Conservation (phyloP, 2,797 vertebrate species). For the Ctenosaura bakeri region DNA sequence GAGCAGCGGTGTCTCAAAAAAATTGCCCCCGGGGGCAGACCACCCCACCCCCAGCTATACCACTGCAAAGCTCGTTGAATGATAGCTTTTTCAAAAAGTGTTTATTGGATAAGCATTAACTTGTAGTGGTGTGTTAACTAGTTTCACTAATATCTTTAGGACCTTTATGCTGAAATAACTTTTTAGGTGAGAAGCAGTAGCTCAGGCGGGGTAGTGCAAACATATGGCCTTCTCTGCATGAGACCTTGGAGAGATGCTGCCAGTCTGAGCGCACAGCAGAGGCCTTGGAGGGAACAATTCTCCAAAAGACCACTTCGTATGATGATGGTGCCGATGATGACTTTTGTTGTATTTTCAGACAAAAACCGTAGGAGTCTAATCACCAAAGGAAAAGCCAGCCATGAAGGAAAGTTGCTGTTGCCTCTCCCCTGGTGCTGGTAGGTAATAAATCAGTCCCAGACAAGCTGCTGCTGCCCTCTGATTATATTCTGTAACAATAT, state of each 20-base stretch:
- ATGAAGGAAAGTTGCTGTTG: neutral
- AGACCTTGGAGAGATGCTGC: no score
- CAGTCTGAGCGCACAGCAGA: no score
- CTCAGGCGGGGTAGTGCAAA: no score
- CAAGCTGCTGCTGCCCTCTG: constrained; percentile 55
- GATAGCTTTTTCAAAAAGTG: no score
- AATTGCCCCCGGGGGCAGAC: no score
- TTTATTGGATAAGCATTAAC: no score
- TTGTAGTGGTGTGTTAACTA: neutral
- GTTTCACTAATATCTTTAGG: neutral
- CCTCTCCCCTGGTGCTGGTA: constrained; percentile 32
- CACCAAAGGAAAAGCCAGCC: neutral
- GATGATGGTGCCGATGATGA: neutral
- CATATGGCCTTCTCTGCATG: no score
- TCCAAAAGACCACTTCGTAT: neutral
- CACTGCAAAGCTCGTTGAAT: no score
- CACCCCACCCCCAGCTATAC: no score
- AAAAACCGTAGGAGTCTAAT: neutral
- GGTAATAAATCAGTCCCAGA: constrained; percentile 50
- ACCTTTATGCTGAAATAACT: neutral
- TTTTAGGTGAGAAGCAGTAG: neutral
- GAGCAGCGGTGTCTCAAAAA: no score
- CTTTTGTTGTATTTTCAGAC: neutral
- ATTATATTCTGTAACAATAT: constrained; percentile 60
- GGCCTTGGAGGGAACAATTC: neutral